Conservation (phyloP, 2,113 vertebrate genomes). For the Cettia cetti region DNA sequence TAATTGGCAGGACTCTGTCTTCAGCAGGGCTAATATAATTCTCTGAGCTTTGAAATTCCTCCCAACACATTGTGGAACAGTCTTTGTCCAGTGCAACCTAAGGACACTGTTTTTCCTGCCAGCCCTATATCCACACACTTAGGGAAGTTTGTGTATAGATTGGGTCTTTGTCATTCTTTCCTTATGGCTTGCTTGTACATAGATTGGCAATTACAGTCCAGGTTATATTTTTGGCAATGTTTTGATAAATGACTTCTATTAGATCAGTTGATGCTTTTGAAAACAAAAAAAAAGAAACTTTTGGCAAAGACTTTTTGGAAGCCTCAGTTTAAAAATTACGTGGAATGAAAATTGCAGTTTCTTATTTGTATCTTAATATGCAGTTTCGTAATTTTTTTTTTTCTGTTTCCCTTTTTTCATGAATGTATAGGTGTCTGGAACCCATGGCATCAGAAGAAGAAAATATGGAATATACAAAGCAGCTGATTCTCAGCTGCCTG, state of each 20-base stretch:
- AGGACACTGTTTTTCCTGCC: neutral
- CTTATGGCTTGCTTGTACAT: neutral
- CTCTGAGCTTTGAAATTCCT: neutral
- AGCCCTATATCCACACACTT: neutral
- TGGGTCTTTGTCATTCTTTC: neutral
- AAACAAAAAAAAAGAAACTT: neutral
- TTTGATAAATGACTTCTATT: neutral
- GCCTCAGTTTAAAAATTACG: neutral
- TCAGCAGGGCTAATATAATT: neutral
- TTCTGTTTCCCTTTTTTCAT: neutral
- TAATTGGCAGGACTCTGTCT: neutral
- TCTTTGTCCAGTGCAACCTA: neutral
- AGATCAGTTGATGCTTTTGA: neutral
- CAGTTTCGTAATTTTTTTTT: neutral
- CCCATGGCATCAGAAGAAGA: slow-evolving; percentile 62
- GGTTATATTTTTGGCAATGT: neutral
- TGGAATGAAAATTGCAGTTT: neutral
- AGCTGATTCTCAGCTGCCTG: slow-evolving; percentile 91
- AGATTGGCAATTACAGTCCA: neutral
- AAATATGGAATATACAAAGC: slow-evolving; percentile 91
- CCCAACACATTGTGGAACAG: neutral
- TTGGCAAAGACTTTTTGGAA: neutral
- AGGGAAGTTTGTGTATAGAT: neutral
- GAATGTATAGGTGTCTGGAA: slow-evolving; percentile 81
- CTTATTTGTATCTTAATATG: neutral